Evolutionary conservation across 2,113 vertebrate species (phyloP).

Genomic region (Channa maculata): DNA sequence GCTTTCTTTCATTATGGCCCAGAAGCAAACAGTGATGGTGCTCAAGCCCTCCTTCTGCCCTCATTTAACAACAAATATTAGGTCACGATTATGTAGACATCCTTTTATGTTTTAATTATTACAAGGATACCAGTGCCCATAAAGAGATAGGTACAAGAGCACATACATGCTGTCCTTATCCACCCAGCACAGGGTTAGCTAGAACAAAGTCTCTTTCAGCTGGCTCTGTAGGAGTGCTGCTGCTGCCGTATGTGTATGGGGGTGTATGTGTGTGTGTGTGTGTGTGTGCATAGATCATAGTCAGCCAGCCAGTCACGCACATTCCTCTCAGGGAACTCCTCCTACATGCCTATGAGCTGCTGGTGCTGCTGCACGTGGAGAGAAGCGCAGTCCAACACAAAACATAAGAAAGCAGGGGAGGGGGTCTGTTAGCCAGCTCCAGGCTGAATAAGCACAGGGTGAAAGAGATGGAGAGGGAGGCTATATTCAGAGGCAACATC

Average conservation of each 20-base stretch:
- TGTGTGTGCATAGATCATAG: constrained; percentile 39
- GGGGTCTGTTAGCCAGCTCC: constrained; percentile 68
- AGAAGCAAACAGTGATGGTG: constrained; percentile 5
- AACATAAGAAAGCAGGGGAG: constrained; percentile 53
- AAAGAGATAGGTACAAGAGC: constrained; percentile 18
- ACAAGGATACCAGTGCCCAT: not conserved
- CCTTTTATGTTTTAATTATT: not conserved
- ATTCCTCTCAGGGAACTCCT: constrained; percentile 81
- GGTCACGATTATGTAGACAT: not conserved
- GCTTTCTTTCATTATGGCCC: constrained; percentile 34
- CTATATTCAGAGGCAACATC: constrained; percentile 52
- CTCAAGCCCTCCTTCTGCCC: not conserved
- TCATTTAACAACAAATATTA: constrained; percentile 17
- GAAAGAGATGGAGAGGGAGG: constrained; percentile 45
- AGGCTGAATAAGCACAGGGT: constrained; percentile 60
- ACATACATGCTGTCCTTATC: constrained; percentile 36
- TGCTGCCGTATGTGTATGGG: constrained; percentile 33
- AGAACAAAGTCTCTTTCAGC: constrained; percentile 59
- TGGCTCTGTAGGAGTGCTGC: constrained; percentile 65
- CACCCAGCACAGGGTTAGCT: constrained; percentile 33
- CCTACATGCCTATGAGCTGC: constrained; percentile 74
- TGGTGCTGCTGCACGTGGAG: constrained; percentile 78
- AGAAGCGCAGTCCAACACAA: constrained; percentile 72
- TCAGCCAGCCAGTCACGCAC: constrained; percentile 70
- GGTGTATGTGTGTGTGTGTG: constrained; percentile 37